Evolutionary conservation across 2,888 invertebrate species (phyloP), one percentile per base, ranked within the genome.

Genomic region (Eustalomyia histrio): DNA sequence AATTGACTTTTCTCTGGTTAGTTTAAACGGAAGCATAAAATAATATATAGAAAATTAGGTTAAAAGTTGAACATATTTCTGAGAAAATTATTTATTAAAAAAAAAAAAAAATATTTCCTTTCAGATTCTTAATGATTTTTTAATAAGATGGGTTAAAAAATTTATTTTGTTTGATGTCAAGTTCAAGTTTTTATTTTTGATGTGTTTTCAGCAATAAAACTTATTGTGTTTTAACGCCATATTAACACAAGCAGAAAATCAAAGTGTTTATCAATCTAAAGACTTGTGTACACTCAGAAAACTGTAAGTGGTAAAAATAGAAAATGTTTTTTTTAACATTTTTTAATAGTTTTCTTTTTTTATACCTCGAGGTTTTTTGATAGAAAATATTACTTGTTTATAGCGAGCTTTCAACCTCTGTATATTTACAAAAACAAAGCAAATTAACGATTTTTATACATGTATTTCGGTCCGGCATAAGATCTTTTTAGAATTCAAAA

Each of bases 51-150:
- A 17, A 79, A 79, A 79, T 74, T 55, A 43, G 73, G 73, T 79
- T 73, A 74, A 79, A 64, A 79, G 68, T 79, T 79, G 63, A 63
- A 63, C 47, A 68, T 58, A 55, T 4, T 43, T 39, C 16, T 69
- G 53, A 33, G 21, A 63, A 58, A 35, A 64, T 33, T 53, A 14
- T 12, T 7, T 24, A 24, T 24, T 12, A 21, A 18, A 0, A 21
- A 53, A 21, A 53, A 29, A 52, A 52, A 16, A 1, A 17, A 52
- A 2, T 21, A 61, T 61, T 43, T 43, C n/a, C n/a, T 24, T 64
- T 21, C 24, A 6, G 55, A 29, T 21, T 55, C 6, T 33, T 6
- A 6, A 16, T 35, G 1, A 53, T 65, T 64, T 18, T 7, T 64
- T 33, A 12, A 50, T 52, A 0, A 14, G 29, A 33, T 57, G 24